Conservation (phyloP, 1,140 invertebrate species). For the Drosophila navojoa region DNA sequence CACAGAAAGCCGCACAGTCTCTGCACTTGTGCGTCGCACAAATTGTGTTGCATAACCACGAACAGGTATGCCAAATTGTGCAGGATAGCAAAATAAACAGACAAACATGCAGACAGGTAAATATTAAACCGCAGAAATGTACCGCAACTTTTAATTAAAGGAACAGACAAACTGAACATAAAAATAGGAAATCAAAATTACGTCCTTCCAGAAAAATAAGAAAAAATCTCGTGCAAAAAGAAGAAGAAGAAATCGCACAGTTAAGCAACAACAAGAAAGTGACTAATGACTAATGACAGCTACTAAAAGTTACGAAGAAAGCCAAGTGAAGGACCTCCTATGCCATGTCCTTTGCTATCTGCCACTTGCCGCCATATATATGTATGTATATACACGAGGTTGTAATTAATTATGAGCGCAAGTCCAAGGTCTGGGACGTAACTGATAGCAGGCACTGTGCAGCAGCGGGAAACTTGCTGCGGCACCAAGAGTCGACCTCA, state of each 20-base stretch:
- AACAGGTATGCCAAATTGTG: not conserved
- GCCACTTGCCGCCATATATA: constrained; percentile 7
- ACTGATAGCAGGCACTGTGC: constrained; percentile 40
- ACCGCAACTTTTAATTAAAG: constrained; percentile 67
- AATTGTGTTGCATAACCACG: constrained; percentile 32
- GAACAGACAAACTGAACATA: constrained; percentile 31
- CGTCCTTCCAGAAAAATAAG: constrained; percentile 1
- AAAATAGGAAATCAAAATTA: constrained; percentile 16
- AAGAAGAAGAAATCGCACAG: not conserved
- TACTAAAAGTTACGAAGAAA: constrained; percentile 16
- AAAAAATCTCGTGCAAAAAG: not conserved
- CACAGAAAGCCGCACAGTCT: constrained; percentile 13
- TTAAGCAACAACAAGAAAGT: constrained; percentile 17
- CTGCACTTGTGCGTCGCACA: constrained; percentile 10
- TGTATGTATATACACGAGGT: constrained; percentile 4
- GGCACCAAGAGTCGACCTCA: constrained; percentile 3
- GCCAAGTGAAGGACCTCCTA: not conserved
- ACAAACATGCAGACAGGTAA: constrained; percentile 39
- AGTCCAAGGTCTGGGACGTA: constrained; percentile 38
- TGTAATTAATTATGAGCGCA: constrained; percentile 57
- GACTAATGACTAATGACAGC: constrained; percentile 51
- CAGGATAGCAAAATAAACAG: not conserved
- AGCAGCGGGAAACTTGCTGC: constrained; percentile 15
- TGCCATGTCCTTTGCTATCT: not conserved
- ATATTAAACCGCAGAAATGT: constrained; percentile 53